Base-by-base conservation (phyloP, 2,888 invertebrate species). In the Microplitis manilae region DNA sequence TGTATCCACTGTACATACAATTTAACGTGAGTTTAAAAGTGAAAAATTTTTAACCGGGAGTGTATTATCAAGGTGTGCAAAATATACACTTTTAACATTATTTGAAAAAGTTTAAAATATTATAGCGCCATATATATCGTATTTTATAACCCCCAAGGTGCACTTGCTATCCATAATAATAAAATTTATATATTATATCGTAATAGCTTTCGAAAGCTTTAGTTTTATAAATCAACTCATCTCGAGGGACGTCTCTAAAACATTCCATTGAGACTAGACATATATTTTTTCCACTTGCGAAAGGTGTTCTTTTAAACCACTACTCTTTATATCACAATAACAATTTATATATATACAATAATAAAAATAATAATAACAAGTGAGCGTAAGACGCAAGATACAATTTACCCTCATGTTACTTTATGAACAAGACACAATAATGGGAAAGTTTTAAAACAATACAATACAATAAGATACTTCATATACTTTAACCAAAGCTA, bases 401-500 rank as follows among this genome's bases (percentile, higher is more conserved):
- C 50, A 50, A 50, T 50, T 50, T 50, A 30, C 38, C 40, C 41
- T 70, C 60, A 17, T 69, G 30, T 41, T 62, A 41, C 70, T 41
- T 38, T 59, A 15, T 50, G 9, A 67, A n/a, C 30, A 67, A 67
- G 8, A 76, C 72, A 76, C 72, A 76, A 76, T 76, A 68, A 77
- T 77, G 76, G 68, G 76, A 77, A 73, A 77, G 62, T 77, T 68
- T 30, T 68, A 76, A 30, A 30, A 30, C 30, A 30, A 30, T 30
- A 15, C 40, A 38, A 40, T 20, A 77, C 73, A 68, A 77, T 73
- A 61, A 68, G 68, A 77, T 72, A 13, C 68, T 15, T 8, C 8
- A 71, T 38, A 61, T 39, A 61, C 15, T 38, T 30, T 30, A 30
- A 30, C 30, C 30, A 30, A 30, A 30, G 30, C 30, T 30, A 30